Percentiles rank a stretch among this genome's conserved stretches.
phyloP scores from a whole-genome alignment of 2,113 vertebrate species.

The Ophthalmotilapia sp. region DNA sequence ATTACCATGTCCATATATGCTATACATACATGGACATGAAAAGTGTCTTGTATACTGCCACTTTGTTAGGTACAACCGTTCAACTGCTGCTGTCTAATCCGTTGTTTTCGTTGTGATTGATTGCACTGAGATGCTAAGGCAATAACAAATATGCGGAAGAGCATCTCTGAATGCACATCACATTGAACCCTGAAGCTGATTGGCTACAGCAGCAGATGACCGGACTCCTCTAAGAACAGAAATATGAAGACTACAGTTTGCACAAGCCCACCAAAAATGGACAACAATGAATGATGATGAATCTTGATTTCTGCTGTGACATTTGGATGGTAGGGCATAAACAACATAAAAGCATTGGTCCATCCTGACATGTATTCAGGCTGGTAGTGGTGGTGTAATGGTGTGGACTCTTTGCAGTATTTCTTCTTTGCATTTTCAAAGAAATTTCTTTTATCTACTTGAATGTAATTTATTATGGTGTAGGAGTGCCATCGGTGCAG shows the following conservation, averaged over 20 bases:
- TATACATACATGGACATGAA: fast-evolving
- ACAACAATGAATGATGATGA: fast-evolving
- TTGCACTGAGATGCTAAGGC: background rate
- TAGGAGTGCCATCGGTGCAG: background rate
- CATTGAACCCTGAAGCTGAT: background rate
- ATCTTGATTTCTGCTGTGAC: background rate
- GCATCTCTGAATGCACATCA: background rate
- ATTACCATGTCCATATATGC: background rate
- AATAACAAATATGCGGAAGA: background rate
- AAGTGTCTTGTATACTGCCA: background rate
- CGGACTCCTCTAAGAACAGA: background rate
- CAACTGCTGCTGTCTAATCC: background rate
- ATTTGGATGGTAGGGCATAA: background rate
- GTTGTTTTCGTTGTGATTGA: fast-evolving
- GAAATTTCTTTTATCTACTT: background rate
- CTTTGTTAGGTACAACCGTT: background rate
- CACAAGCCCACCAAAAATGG: background rate
- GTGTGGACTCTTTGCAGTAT: background rate
- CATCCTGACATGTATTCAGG: background rate
- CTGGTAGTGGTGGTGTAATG: background rate
- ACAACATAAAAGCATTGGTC: background rate
- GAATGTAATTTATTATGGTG: background rate
- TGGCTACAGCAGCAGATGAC: background rate
- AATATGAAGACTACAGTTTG: background rate
- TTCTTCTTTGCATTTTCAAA: background rate